Base-by-base conservation (phyloP, 2,888 invertebrate species). In the Xanthia togata region DNA sequence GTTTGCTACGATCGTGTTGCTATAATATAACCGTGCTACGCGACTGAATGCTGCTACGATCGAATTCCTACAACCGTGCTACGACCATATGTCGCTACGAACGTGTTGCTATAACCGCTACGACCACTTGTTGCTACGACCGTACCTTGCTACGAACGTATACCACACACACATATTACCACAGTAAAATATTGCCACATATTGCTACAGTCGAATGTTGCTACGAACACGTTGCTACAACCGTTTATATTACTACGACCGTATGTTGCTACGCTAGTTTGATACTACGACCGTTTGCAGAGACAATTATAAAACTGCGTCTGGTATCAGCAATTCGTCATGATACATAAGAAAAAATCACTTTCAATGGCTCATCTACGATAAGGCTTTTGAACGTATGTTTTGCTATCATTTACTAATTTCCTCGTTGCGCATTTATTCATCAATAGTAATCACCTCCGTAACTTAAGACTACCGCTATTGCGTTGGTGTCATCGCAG, bases 401-500 rank as follows among this genome's bases (percentile, higher is more conserved):
- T 60, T n/a, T 47, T n/a, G 38, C 6, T 60, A 26, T 53, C 11
- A 72, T 38, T 55, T 47, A 55, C 2, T n/a, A 26, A 72, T 38
- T 41, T 44, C 44, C 44, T 41, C 8, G 2, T n/a, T 67, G 1
- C 9, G 17, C 3, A 64, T 23, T 47, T 47, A 64, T 50, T 55
- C 17, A 55, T 35, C 35, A 41, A 78, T 55, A 70, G 26, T 57
- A 53, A 60, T 73, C 47, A 69, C 53, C 23, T 68, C 9, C 23
- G 31, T 74, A 68, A 72, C 53, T 79, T 68, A 12, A 63, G 35
- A 59, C 41, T 50, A 60, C 41, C 44, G 50, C 38, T 62, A 57
- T 70, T 79, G n/a, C 41, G 53, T 60, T 44, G 50, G 55, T 65
- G 50, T 65, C 63, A 60, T 71, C 75, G 11, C 26, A 35, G 53